Base-by-base conservation (phyloP, 2,888 invertebrate genomes). In the Alitta virens region DNA sequence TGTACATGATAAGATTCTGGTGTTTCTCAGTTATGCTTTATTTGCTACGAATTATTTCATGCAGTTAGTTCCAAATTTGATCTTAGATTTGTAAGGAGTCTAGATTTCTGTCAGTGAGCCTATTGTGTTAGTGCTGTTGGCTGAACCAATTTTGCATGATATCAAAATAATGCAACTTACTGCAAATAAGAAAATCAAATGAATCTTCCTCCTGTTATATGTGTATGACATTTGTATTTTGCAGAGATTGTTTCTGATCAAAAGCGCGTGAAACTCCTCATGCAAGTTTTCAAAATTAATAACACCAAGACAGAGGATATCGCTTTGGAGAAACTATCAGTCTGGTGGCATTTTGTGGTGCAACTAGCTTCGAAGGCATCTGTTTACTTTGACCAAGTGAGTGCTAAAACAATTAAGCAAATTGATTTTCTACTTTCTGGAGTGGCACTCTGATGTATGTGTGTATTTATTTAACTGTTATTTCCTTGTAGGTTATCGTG, bases 341-440 rank as follows among this genome's bases (percentile, higher is more conserved):
- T 72, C 1, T 79, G 79, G 80, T 78, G 78, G 78, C 75, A 76
- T 65, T 78, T 75, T 60, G 64, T 78, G 2, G 65, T 65, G 56
- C 65, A 68, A 55, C 71, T 80, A 12, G 75, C 74, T 21, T 59
- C 65, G 12, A 74, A 74, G 51, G 66, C 71, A 1, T 67, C 73
- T 3, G 49, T 66, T 1, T 70, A 75, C 63, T 78, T 78, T 75
- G 79, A 79, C 50, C 68, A 71, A 72, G 79, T 78, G 62, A 1
- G 24, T 52, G n/a, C n/a, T n/a, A n/a, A n/a, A n/a, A n/a, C n/a
- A n/a, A n/a, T n/a, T n/a, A n/a, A n/a, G n/a, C n/a, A n/a, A n/a
- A n/a, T n/a, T n/a, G n/a, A n/a, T n/a, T n/a, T n/a, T n/a, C n/a
- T n/a, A n/a, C n/a, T n/a, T n/a, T n/a, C n/a, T n/a, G n/a, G n/a